Base-by-base conservation (phyloP, 2,113 vertebrate genomes). In the Oreochromis tanganicae region DNA sequence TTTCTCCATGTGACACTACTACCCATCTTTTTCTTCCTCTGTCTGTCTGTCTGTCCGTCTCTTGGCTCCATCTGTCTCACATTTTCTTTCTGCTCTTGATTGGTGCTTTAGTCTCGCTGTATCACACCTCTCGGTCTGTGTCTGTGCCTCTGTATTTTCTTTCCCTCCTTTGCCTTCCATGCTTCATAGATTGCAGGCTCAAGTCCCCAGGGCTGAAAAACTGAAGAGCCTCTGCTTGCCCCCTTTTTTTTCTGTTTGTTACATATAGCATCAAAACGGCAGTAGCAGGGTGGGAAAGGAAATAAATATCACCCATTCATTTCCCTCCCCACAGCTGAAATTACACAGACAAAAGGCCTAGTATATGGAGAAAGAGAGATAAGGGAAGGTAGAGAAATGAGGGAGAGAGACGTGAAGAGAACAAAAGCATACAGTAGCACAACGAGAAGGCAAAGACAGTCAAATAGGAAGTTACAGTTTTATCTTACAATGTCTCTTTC, bases 261-360 rank as follows among this genome's bases (percentile, higher is more conserved):
- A 90, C 85, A 89, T 38, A 83, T 71, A 85, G 89, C 89, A 89
- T 61, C 52, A 78, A 87, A 89, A 86, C 78, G 81, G 85, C 90
- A 63, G 57, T 9, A 86, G 91, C 83, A 80, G 84, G 93, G 89
- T n/a, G 38, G 81, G 86, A 57, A 89, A 91, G 92, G 94, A 83
- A 93, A 95, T 87, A 92, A 94, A 96, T 95, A 95, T 94, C 90
- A 91, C 91, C 91, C 93, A 95, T 96, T 94, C 88, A 94, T 95
- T 96, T 96, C 94, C 96, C 61, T 66, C 94, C 89, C 90, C 90
- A 94, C 94, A 95, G 95, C 96, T 94, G 93, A 94, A 95, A 96
- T 94, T 96, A 91, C 93, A 93, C 93, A 96, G 91, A 87, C 87
- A 91, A 90, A 86, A 90, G 83, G 93, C 86, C 94, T 88, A 85